A percentile compares a stretch with the other conserved stretches of the same genome.
Conservation (phyloP, 1,140 invertebrate genomes). For the Cepaea nemoralis region DNA sequence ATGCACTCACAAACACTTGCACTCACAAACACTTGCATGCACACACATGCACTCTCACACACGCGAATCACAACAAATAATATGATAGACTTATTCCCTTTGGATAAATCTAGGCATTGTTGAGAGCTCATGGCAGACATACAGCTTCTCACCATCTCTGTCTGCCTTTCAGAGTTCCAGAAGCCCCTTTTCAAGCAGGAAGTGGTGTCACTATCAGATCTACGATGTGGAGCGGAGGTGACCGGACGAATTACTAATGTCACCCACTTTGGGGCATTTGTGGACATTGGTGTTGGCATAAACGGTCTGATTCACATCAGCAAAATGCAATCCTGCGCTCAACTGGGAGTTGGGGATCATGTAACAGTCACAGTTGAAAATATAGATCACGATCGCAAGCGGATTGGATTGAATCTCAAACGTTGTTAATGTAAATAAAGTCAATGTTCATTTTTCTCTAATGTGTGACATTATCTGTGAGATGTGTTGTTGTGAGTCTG, state of each 20-base stretch:
- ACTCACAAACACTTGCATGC: no score
- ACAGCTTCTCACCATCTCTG: no score
- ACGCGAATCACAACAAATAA: no score
- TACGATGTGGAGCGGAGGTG: slow-evolving; percentile 75
- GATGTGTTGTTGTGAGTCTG: no score
- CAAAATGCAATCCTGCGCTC: slow-evolving; percentile 49
- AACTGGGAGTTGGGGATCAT: slow-evolving; percentile 80
- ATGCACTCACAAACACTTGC: no score
- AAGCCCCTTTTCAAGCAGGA: slow-evolving; percentile 80
- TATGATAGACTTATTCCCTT: no score
- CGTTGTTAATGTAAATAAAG: background rate
- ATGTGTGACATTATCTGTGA: no score
- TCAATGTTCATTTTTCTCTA: no score
- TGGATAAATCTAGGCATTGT: no score
- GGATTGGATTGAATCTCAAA: slow-evolving; percentile 73
- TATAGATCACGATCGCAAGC: slow-evolving; percentile 74
- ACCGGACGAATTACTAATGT: slow-evolving; percentile 79
- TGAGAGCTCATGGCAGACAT: no score
- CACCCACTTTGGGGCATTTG: slow-evolving; percentile 90
- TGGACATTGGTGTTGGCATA: slow-evolving; percentile 86
- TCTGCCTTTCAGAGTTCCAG: slow-evolving; percentile 73
- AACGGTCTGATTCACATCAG: slow-evolving; percentile 82
- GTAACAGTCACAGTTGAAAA: slow-evolving; percentile 77
- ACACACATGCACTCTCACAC: no score
- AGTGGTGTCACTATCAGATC: slow-evolving; percentile 76